Evolutionary conservation across 2,797 vertebrate genomes (phyloP).

Genomic region (Micromesistius poutassou): DNA sequence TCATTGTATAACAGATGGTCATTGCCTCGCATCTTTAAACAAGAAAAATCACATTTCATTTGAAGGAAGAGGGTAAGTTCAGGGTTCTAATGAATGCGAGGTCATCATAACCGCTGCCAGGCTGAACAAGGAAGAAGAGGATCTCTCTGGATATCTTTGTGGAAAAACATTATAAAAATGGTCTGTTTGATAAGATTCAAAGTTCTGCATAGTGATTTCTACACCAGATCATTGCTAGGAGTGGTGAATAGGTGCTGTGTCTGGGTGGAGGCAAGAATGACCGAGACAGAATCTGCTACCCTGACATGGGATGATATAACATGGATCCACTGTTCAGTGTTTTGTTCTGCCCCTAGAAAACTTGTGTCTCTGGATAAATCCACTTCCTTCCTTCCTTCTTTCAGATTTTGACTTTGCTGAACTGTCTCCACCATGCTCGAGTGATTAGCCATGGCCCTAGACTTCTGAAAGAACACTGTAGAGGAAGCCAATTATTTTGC

Average conservation of each 20-base stretch:
- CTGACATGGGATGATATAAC: not conserved
- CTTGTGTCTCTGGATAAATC: not conserved
- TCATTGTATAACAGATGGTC: too few relatives aligned
- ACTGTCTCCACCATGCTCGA: not conserved
- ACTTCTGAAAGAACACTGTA: not conserved
- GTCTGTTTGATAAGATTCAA: too few relatives aligned
- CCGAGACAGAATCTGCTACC: not conserved
- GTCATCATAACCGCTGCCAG: not conserved
- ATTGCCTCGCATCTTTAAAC: not conserved
- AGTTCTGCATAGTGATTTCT: not conserved
- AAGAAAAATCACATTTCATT: not conserved
- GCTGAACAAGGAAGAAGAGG: too few relatives aligned
- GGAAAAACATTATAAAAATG: too few relatives aligned
- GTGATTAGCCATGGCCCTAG: not conserved
- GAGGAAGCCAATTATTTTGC: constrained; percentile 1
- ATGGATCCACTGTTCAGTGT: not conserved
- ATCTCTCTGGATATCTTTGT: too few relatives aligned
- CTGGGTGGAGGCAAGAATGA: not conserved
- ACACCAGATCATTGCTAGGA: not conserved
- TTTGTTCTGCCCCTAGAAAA: not conserved
- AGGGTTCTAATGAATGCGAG: not conserved
- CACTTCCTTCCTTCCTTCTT: not conserved
- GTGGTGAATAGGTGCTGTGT: not conserved
- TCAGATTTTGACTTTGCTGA: not conserved
- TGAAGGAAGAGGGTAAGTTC: not conserved